Percentiles rank a stretch among this genome's conserved stretches.
Conservation (phyloP, 2,797 vertebrate genomes). For the Centropyge bicolor region DNA sequence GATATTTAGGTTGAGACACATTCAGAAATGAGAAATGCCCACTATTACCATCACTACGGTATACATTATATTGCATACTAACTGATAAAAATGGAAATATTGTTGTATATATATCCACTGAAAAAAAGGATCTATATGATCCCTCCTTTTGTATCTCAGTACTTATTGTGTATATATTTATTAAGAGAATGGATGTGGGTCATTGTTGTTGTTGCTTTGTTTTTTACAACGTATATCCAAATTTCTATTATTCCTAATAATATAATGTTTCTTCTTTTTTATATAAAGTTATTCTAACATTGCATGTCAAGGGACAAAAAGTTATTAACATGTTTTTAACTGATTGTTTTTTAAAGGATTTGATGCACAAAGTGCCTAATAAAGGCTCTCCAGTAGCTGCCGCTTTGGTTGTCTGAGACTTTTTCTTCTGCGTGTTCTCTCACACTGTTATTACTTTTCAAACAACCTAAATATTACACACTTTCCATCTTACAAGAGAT, state of each 20-base stretch:
- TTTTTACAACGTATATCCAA: slow-evolving; percentile 75
- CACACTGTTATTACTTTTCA: background rate
- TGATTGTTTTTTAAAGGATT: slow-evolving; percentile 55
- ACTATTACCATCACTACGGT: slow-evolving; percentile 49
- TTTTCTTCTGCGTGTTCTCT: background rate
- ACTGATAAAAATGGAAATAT: slow-evolving; percentile 39
- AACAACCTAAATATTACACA: background rate
- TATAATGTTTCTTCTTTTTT: slow-evolving; percentile 79
- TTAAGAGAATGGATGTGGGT: slow-evolving; percentile 85
- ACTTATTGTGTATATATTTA: slow-evolving; percentile 89
- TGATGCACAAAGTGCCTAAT: slow-evolving; percentile 77
- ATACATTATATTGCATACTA: slow-evolving; percentile 42
- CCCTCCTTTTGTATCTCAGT: slow-evolving; percentile 81
- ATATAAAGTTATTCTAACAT: slow-evolving; percentile 79
- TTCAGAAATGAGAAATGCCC: slow-evolving; percentile 50
- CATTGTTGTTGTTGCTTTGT: slow-evolving; percentile 46
- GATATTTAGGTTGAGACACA: slow-evolving; percentile 59
- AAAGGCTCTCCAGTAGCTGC: slow-evolving; percentile 72
- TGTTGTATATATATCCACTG: slow-evolving; percentile 68
- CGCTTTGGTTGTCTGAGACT: background rate
- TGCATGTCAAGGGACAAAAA: slow-evolving; percentile 71
- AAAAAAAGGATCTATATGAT: slow-evolving; percentile 57
- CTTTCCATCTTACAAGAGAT: background rate
- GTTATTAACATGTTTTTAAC: slow-evolving; percentile 58
- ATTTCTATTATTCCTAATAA: slow-evolving; percentile 78